Evolutionary conservation across 1,140 invertebrate species (phyloP).

Genomic region (Drosophila willistoni): DNA sequence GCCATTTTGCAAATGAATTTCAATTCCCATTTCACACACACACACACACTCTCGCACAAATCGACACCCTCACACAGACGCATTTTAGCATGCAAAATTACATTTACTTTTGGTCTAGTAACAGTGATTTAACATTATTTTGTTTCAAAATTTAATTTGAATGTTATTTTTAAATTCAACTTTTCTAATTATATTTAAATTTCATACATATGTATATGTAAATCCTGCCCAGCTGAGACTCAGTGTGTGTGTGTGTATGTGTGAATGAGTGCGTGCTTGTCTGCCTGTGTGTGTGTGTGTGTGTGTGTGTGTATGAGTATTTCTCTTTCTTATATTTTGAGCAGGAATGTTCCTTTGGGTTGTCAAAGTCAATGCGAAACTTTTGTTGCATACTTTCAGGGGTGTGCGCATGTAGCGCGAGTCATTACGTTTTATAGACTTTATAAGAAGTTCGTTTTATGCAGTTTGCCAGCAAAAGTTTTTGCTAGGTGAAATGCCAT

Average conservation of each 20-base stretch:
- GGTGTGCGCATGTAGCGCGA: constrained; percentile 69
- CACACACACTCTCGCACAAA: constrained; percentile 12
- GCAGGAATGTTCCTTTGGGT: constrained; percentile 38
- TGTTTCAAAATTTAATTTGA: background rate
- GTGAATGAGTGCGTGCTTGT: background rate
- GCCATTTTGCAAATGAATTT: constrained; percentile 59
- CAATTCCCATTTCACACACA: constrained; percentile 42
- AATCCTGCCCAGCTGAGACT: constrained; percentile 1
- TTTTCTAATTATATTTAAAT: constrained; percentile 14
- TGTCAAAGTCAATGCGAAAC: constrained; percentile 67
- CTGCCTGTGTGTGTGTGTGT: constrained; percentile 24
- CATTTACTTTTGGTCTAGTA: constrained; percentile 37
- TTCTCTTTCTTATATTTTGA: constrained; percentile 31
- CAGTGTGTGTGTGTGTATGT: constrained; percentile 29
- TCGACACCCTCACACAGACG: constrained; percentile 24
- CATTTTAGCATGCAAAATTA: constrained; percentile 64
- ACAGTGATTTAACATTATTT: constrained; percentile 12
- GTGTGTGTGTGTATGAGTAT: constrained; percentile 30
- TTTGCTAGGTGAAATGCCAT: constrained; percentile 52
- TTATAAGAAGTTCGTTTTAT: constrained; percentile 76
- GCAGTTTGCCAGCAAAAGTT: constrained; percentile 71
- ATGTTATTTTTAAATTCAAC: background rate
- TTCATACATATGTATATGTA: background rate
- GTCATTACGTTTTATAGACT: constrained; percentile 81
- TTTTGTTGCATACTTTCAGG: constrained; percentile 75